Conservation (phyloP, 2,888 invertebrate species). For the Melitaea athalia region DNA sequence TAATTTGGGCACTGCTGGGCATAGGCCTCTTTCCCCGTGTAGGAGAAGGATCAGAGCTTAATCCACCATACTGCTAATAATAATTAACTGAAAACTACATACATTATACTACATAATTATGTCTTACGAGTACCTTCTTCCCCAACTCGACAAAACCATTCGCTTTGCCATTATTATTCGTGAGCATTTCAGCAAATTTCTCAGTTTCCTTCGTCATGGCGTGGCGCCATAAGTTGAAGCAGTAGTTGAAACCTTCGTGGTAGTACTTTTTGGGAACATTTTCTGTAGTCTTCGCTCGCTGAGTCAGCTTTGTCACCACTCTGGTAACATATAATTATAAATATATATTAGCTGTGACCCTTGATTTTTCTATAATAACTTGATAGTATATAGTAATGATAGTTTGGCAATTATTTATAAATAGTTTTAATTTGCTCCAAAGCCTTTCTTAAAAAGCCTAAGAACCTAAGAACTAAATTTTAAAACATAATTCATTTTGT, state of each 20-base stretch:
- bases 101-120: background rate
- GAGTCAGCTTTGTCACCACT: constrained; percentile 55
- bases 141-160: constrained; percentile 79
- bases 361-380: no score
- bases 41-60: no score
- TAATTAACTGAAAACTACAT: no score
- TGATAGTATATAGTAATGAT: no score
- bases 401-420: no score
- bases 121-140: constrained; percentile 80
- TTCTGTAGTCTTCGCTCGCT: constrained; percentile 49
- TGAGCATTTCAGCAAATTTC: constrained; percentile 84
- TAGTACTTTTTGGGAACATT: constrained; percentile 56
- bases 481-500: no score
- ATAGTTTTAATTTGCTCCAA: no score
- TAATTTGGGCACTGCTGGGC: no score
- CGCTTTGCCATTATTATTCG: constrained; percentile 82
- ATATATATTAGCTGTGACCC: background rate
- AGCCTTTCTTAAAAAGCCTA: no score
- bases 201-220: constrained; percentile 87
- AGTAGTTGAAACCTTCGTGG: constrained; percentile 77
- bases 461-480: no score
- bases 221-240: constrained; percentile 87
- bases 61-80: no score
- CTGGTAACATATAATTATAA: constrained; percentile 45
- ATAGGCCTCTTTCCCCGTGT: no score